Base-by-base conservation (phyloP, 2,888 invertebrate genomes). In the Dynastes maya region DNA sequence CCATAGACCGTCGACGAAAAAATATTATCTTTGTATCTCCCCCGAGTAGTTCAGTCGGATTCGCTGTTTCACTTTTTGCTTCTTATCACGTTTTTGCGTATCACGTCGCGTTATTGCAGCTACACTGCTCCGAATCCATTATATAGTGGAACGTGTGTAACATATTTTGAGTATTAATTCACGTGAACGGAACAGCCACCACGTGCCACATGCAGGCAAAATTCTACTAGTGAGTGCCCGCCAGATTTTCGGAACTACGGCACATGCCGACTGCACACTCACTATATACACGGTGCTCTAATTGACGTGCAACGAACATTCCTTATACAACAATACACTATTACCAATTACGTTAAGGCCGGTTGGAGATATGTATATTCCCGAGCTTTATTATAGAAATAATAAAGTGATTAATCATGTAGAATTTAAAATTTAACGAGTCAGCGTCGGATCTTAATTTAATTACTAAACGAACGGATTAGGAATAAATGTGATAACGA, bases 61-160 rank as follows among this genome's bases (percentile, higher is more conserved):
- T 51, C 8, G 40, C 51, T 51, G 11, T 22, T 58, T 51, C 32
- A 68, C 49, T 37, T 45, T 68, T 16, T 22, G 16, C 22, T 40
- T 37, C 16, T 61, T 74, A 61, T 74, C 72, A 74, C 61, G 58
- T 37, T 40, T 58, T 72, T 13, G 37, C 40, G 16, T 74, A 40
- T 61, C 45, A 74, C 72, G 58, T 61, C 61, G 45, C 72, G 63
- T 61, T 74, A 71, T 55, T 71, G 53, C n/a, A 74, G 61, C 45
- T 74, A 49, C 27, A 9, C 13, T 55, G 61, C 9, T 74, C n/a
- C 27, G 61, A 61, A 51, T 51, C 49, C 51, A 13, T 68, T 51
- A 13, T 2, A 49, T 27, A 22, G 27, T 27, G 61, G 27, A 61
- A 22, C 22, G 40, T 45, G 45, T 27, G 40, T 13, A 40, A 74